phyloP scores from a whole-genome alignment of 2,888 invertebrate genomes.

The Perizoma flavofasciatum region DNA sequence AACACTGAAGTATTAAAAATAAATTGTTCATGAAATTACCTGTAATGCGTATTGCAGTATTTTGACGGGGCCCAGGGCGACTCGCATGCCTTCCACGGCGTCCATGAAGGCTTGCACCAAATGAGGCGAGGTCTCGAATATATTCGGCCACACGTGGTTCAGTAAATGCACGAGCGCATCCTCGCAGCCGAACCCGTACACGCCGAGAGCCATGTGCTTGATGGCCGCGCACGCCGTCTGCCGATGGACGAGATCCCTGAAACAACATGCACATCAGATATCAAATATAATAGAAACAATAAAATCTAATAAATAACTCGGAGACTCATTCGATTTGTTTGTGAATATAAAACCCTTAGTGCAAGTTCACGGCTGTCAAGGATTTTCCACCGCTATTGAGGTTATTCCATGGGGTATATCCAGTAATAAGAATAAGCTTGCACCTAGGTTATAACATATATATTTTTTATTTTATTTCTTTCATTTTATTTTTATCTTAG shows the following conservation, averaged over 20 bases:
- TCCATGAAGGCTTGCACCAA: conserved; percentile 99
- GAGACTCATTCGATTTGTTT: neutral
- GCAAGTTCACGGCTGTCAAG: too few relatives aligned
- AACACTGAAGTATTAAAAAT: too few relatives aligned
- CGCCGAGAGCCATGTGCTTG: conserved; percentile 99
- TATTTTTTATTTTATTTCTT: too few relatives aligned
- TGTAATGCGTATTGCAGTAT: conserved; percentile 98
- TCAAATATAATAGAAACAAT: too few relatives aligned
- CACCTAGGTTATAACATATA: too few relatives aligned
- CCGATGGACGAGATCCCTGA: conserved; percentile 97
- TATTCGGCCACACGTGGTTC: conserved; percentile 99
- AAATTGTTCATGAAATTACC: too few relatives aligned
- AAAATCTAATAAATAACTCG: too few relatives aligned
- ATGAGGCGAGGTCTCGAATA: conserved; percentile 99
- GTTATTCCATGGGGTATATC: too few relatives aligned
- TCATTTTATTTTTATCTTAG: too few relatives aligned
- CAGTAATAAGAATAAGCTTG: too few relatives aligned
- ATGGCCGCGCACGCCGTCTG: conserved; percentile 99
- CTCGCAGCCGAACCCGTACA: conserved; percentile 99
- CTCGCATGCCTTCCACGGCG: conserved; percentile 98
- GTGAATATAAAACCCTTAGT: too few relatives aligned
- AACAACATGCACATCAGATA: neutral
- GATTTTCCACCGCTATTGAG: too few relatives aligned
- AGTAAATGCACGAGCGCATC: conserved; percentile 98
- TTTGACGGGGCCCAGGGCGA: conserved; percentile 98